Percentiles rank a stretch among this genome's conserved stretches.
Evolutionary conservation across 1,140 invertebrate genomes (phyloP).

Genomic region (Phortica variegata): DNA sequence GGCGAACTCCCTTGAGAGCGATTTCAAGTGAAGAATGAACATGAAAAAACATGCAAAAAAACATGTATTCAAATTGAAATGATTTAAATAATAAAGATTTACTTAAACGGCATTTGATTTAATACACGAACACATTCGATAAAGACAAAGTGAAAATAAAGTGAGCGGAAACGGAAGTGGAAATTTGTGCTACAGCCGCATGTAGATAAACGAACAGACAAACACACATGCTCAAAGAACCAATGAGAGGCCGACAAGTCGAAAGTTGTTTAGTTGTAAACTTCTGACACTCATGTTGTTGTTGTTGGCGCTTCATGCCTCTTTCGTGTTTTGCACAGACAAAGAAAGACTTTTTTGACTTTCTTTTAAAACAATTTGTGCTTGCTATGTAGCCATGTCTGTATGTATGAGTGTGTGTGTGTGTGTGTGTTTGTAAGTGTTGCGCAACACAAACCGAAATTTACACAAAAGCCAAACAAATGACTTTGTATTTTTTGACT

Average conservation of each 20-base stretch:
- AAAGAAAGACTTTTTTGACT: constrained; percentile 46
- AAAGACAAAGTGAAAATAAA: no score
- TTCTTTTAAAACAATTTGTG: constrained; percentile 51
- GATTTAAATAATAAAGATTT: no score
- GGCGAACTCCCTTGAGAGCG: no score
- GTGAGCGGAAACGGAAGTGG: constrained; percentile 28
- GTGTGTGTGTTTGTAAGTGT: constrained; percentile 38
- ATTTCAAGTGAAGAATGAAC: no score
- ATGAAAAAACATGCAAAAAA: no score
- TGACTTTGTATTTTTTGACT: constrained; percentile 29
- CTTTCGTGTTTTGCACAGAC: constrained; percentile 25
- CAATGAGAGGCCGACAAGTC: constrained; percentile 9
- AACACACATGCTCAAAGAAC: constrained; percentile 4
- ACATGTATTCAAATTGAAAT: no score
- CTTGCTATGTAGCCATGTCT: constrained; percentile 28
- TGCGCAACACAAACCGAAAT: constrained; percentile 52
- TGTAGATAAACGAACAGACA: constrained; percentile 19
- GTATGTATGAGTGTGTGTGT: constrained; percentile 8
- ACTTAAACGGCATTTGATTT: no score
- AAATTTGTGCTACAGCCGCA: constrained; percentile 14
- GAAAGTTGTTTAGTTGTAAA: constrained; percentile 46
- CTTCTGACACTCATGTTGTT: neutral
- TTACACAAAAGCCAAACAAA: constrained; percentile 50
- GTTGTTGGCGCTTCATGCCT: constrained; percentile 5
- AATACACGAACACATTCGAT: no score